Evolutionary conservation across 1,140 invertebrate genomes (phyloP).

Genomic region (Venustaconcha ellipsiformis): DNA sequence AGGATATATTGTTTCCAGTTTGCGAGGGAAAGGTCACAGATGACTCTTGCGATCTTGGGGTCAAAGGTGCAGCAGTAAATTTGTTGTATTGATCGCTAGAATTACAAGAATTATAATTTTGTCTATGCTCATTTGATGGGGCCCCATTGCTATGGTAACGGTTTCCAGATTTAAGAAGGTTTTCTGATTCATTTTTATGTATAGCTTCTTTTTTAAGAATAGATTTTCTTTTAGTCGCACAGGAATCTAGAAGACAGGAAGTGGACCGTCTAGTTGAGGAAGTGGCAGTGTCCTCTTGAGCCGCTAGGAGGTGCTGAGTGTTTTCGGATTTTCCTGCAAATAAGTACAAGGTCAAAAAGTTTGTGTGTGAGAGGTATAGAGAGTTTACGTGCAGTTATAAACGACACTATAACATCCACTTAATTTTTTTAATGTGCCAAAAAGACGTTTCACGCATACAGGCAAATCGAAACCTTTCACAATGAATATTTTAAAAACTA

Average conservation of each 20-base stretch:
- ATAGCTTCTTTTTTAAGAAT: conserved; percentile 81
- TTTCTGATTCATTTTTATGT: conserved; percentile 81
- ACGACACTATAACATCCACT: neutral
- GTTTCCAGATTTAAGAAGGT: conserved; percentile 68
- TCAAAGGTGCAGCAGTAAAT: neutral
- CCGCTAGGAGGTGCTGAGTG: conserved; percentile 11
- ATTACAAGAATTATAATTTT: conserved; percentile 17
- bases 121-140: neutral
- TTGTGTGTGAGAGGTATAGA: neutral
- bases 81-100: conserved; percentile 16
- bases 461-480: no score
- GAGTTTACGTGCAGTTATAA: no score
- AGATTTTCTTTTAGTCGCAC: conserved; percentile 73
- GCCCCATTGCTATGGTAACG: conserved; percentile 22
- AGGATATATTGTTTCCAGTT: conserved; percentile 24
- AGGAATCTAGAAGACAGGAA: conserved; percentile 40
- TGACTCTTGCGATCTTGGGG: neutral
- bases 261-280: conserved; percentile 40
- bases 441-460: neutral
- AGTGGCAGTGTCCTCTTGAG: conserved; percentile 10
- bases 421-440: neutral
- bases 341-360: neutral
- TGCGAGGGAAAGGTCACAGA: conserved; percentile 1
- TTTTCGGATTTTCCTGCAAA: conserved; percentile 11
- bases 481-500: no score